Evolutionary conservation across 2,113 vertebrate genomes (phyloP).

Genomic region (Percopsis transmontana): DNA sequence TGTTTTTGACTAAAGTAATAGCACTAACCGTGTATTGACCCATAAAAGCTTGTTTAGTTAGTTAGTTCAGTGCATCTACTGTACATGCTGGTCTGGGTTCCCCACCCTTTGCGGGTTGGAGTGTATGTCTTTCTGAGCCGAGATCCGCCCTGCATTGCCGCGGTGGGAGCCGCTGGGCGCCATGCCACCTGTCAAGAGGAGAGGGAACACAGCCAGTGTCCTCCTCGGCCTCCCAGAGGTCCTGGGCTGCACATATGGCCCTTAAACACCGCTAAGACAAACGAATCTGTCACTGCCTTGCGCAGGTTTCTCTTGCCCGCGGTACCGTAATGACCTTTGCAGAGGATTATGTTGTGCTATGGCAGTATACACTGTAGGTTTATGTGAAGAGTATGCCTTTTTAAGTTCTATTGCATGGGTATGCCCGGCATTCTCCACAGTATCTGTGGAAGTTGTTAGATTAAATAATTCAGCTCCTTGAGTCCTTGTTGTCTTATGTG

Average conservation of each 20-base stretch:
- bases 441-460: too few species aligned
- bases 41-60: too few species aligned
- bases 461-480: too few species aligned
- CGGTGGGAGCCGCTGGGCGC: constrained; percentile 39
- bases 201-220: constrained; percentile 43
- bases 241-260: constrained; percentile 27
- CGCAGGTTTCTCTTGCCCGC: not conserved
- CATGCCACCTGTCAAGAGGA: constrained; percentile 47
- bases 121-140: not conserved
- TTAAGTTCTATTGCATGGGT: constrained; percentile 6
- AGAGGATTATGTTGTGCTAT: constrained; percentile 1
- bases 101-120: too few species aligned
- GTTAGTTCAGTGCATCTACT: too few species aligned
- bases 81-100: too few species aligned
- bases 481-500: too few species aligned
- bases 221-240: constrained; percentile 32
- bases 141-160: constrained; percentile 41
- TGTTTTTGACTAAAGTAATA: too few species aligned
- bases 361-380: not conserved
- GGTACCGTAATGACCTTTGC: constrained; percentile 1
- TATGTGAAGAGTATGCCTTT: not conserved
- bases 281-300: constrained; percentile 21
- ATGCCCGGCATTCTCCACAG: not conserved
- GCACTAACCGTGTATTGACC: too few species aligned
- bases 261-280: constrained; percentile 25